These are phyloP conservation scores for Cassiopea xamachana DNA, from an alignment of 30 jellyfish, hydroid and myxozoan genomes.

Conservation along the genomic window DNA sequence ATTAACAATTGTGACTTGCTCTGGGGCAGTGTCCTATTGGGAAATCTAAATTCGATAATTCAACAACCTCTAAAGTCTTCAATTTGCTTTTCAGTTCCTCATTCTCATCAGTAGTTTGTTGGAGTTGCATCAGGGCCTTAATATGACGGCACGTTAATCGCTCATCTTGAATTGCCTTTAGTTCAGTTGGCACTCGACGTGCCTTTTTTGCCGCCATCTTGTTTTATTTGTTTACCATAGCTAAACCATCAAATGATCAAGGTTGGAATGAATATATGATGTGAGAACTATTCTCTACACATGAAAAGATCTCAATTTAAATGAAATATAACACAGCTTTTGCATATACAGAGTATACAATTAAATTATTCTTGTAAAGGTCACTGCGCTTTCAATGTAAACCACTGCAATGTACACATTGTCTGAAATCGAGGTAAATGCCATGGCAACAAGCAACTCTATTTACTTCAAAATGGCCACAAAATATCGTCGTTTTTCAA, in stretches of 20 bases:
- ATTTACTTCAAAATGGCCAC: constrained; percentile 18
- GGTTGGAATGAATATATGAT: too few species aligned
- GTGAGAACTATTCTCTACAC: too few species aligned
- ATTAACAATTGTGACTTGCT: too few species aligned
- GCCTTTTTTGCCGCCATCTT: constrained; percentile 47
- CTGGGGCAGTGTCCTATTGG: too few species aligned
- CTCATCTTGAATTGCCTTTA: constrained; percentile 70
- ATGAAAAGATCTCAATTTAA: too few species aligned
- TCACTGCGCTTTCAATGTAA: too few species aligned
- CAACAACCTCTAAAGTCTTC: constrained; percentile 51
- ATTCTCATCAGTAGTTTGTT: constrained; percentile 63
- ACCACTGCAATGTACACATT: too few species aligned
- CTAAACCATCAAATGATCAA: background rate
- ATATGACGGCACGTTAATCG: constrained; percentile 81
- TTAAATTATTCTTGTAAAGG: too few species aligned
- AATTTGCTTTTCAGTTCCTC: constrained; percentile 58
- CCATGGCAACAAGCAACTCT: constrained; percentile 19
- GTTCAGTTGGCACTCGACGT: constrained; percentile 63
- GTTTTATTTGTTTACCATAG: background rate
- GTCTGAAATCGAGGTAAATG: constrained; percentile 15
- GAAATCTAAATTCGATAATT: background rate
- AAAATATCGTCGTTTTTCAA: too few species aligned
- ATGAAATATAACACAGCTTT: too few species aligned
- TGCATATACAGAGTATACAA: too few species aligned
- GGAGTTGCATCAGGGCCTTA: constrained; percentile 65